Evolutionary conservation across 2,797 vertebrate genomes (phyloP).

Genomic region (Chromobotia macracanthus): DNA sequence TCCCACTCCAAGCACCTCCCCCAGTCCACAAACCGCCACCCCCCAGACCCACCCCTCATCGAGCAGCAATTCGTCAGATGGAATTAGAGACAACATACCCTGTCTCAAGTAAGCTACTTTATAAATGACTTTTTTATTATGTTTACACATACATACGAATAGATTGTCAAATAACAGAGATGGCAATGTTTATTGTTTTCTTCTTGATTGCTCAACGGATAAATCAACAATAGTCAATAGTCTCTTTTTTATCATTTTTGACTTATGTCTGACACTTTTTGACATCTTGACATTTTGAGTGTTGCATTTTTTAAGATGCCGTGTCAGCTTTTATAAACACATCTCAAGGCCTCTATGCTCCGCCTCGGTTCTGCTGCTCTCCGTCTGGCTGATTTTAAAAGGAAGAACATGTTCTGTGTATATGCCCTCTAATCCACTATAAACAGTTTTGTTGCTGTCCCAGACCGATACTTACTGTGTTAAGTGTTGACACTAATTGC

Average conservation of each 20-base stretch:
- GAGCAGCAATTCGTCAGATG: conserved; percentile 95
- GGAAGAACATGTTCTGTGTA: conserved; percentile 8
- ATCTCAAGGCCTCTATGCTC: not conserved
- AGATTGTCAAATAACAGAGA: not conserved
- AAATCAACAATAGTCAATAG: too few species aligned
- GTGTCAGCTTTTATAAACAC: not conserved
- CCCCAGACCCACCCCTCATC: conserved; percentile 93
- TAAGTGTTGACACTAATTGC: not conserved
- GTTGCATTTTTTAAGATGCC: not conserved
- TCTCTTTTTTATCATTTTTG: too few species aligned
- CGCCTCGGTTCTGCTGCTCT: not conserved
- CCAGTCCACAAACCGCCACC: conserved; percentile 84
- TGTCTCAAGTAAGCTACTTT: conserved; percentile 87
- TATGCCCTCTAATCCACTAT: not conserved
- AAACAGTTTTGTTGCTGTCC: conserved; percentile 3
- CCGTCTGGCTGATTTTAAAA: not conserved
- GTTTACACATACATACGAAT: too few species aligned
- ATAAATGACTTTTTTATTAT: not conserved
- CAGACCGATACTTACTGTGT: not conserved
- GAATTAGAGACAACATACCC: conserved; percentile 91
- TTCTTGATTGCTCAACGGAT: too few species aligned
- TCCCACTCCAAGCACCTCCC: conserved; percentile 85
- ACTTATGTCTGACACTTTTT: too few species aligned
- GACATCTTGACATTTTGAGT: too few species aligned
- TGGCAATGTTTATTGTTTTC: not conserved